Base-by-base conservation (phyloP, 1,140 invertebrate genomes). In the Plectrocnemia conspersa region DNA sequence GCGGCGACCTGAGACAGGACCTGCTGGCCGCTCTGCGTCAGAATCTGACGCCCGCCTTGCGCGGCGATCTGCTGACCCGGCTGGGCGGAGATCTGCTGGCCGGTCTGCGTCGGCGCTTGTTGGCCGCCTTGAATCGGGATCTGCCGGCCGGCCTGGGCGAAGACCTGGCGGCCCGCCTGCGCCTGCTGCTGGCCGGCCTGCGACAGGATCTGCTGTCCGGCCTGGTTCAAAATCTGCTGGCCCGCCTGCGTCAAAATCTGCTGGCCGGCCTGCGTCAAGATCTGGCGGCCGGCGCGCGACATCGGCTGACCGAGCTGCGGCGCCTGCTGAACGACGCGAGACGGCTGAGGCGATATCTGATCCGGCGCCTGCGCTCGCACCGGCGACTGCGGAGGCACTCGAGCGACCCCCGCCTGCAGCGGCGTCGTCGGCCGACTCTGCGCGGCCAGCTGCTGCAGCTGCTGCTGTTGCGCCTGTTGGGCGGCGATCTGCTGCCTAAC, bases 111-210 rank as follows among this genome's bases (percentile, higher is more conserved):
- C 2, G 72, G 67, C 46, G 73, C 64, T 54, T 74, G 72, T 40
- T 74, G 71, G 9, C 70, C 69, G 36, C 70, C 67, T 58, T 73
- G 71, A 24, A 74, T 48, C 11, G 69, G 68, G 1, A 74, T 70
- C 55, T 75, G 73, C 54, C 73, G 72, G 40, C 73, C n/a, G n/a
- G n/a, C n/a, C n/a, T n/a, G n/a, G n/a, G n/a, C n/a, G 16, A 75
- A 59, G 60, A 75, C 71, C 1, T 72, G 71, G 6, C 15, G 10
- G 24, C 27, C 32, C 11, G 24, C 33, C 23, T 52, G 52, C 3
- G 38, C 52, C 52, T 61, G 59, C 23, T 54, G 52, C 18, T 45
- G 52, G 64, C 72, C 69, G 13, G 74, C n/a, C n/a, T n/a, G n/a
- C n/a, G n/a, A 68, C 22, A 74, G 61, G 54, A 74, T 75, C 50